Base-by-base conservation (phyloP, 2,797 vertebrate genomes). In the Spea hammondii region DNA sequence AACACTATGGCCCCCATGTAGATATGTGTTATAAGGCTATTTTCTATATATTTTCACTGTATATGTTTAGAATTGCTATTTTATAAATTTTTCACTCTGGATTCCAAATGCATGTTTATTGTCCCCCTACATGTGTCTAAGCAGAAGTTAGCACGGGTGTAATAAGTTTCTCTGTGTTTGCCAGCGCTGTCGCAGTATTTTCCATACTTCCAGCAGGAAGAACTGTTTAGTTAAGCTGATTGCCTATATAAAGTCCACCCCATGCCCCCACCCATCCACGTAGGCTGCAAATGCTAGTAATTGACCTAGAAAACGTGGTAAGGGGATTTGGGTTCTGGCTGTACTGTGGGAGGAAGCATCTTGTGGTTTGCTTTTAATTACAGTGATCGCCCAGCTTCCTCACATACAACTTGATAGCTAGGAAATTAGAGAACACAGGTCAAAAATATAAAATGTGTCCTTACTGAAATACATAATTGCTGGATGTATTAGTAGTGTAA, bases 231-330 rank as follows among this genome's bases (percentile, higher is more conserved):
- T 72, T 76, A 59, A 76, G 47, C 60, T 72, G 79, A 76, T 80
- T 76, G 72, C 66, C 73, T 76, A 51, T 65, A 71, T 55, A 53
- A 70, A 67, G 68, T 65, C 14, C 57, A 60, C 64, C 72, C 69
- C 74, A 17, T 12, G 6, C 14, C 59, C 50, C 54, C 32, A n/a
- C 68, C 69, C 59, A 68, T 53, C 54, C 32, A n/a, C 68, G 74
- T 66, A 68, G 74, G 74, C 51, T 72, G 74, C 55, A 77, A 66
- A 81, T 60, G 50, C 48, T 81, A 53, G 46, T 77, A 81, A 81
- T 77, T 81, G 74, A 81, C 79, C 79, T 80, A 68, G 76, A 80
- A 80, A 80, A 80, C 76, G 68, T 75, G 79, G 79, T 48, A 55
- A 72, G 68, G 68, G 79, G 79, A 80, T 80, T 76, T 76, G 68